Conservation (phyloP, 2,888 invertebrate genomes). For the Flabesymbios commensalis region DNA sequence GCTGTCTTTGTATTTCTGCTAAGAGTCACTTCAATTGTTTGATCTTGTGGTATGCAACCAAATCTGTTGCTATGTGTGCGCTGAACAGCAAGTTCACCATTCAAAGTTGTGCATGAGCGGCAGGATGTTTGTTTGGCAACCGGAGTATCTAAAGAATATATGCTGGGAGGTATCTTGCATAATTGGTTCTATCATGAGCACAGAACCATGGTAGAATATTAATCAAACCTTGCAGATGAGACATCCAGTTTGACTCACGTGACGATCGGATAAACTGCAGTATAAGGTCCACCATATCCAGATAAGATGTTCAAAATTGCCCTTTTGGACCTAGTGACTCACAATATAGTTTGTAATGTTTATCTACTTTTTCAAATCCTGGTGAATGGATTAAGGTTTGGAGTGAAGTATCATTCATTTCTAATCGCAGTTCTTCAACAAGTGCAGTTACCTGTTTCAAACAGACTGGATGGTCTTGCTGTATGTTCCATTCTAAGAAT, state of each 20-base stretch:
- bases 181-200: constrained; percentile 1
- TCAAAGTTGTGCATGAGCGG: background rate
- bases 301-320: no score
- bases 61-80: background rate
- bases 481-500: background rate
- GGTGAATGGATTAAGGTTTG: no score
- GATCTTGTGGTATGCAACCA: background rate
- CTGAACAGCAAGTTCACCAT: background rate
- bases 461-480: background rate
- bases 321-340: no score
- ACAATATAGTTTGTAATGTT: no score
- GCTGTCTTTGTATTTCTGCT: no score
- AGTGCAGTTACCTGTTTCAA: background rate
- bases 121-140: background rate
- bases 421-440: background rate
- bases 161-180: background rate
- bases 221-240: background rate
- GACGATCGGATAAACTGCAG: constrained; percentile 1
- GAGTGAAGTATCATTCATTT: background rate
- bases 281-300: no score
- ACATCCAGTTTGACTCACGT: background rate
- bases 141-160: background rate
- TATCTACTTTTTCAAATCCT: no score
- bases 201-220: background rate
- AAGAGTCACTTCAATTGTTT: background rate